Conservation (phyloP, 35 echinoderm and acorn worm species). For the Chiridota heheva region DNA sequence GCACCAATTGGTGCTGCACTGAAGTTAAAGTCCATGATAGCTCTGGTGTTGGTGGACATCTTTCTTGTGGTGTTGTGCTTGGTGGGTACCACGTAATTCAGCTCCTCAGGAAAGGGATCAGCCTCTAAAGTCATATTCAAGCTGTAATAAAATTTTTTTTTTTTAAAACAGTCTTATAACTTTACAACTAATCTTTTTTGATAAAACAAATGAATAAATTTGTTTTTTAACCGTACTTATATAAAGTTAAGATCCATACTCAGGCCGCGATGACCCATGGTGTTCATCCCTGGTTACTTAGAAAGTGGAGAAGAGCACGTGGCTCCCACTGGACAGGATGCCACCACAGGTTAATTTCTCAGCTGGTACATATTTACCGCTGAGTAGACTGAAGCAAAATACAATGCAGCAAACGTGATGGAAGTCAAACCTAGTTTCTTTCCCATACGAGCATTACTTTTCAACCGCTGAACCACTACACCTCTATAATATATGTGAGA, state of each 20-base stretch:
- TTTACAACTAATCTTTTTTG: neutral
- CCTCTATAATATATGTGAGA: too few relatives aligned
- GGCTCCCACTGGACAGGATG: too few relatives aligned
- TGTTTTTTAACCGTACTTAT: neutral
- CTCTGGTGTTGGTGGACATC: slow-evolving; percentile 55
- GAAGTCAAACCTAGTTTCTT: too few relatives aligned
- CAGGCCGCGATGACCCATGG: neutral
- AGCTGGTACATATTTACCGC: too few relatives aligned
- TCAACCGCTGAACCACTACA: too few relatives aligned
- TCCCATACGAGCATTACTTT: too few relatives aligned
- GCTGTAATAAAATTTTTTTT: slow-evolving; percentile 26
- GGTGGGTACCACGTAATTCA: slow-evolving; percentile 69
- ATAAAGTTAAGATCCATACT: neutral
- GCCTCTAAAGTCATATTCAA: slow-evolving; percentile 80
- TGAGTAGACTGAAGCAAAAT: too few relatives aligned
- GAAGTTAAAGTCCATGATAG: slow-evolving; percentile 98
- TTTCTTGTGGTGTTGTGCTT: slow-evolving; percentile 82
- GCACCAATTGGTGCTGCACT: slow-evolving; percentile 62
- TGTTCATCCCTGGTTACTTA: too few relatives aligned
- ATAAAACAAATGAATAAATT: neutral
- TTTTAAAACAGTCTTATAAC: neutral
- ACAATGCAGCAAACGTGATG: too few relatives aligned
- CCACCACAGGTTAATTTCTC: too few relatives aligned
- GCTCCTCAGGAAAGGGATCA: slow-evolving; percentile 77
- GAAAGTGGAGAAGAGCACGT: too few relatives aligned